Evolutionary conservation across 1,140 invertebrate species (phyloP).

Genomic region (Parapsyche elsis): DNA sequence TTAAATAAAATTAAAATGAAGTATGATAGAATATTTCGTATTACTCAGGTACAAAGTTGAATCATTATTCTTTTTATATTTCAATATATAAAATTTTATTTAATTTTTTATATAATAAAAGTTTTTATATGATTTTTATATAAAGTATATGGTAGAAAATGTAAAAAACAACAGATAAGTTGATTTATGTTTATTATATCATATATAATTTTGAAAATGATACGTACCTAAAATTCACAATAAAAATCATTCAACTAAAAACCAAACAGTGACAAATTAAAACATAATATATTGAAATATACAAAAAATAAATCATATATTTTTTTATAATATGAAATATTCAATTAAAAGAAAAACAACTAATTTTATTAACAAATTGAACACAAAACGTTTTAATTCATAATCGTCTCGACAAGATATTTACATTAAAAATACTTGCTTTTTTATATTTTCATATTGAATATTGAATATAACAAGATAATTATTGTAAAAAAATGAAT

Average conservation of each 20-base stretch:
- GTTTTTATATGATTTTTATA: not conserved
- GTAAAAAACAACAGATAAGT: not conserved
- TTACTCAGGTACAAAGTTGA: constrained; percentile 48
- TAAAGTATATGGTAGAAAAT: not conserved
- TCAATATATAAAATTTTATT: constrained; percentile 20
- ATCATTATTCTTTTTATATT: constrained; percentile 41
- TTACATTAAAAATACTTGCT: constrained; percentile 14
- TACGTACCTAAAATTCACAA: not conserved
- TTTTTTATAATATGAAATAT: constrained; percentile 50
- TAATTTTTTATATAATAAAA: not conserved
- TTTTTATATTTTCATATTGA: constrained; percentile 4
- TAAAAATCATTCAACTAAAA: not conserved
- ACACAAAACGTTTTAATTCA: constrained; percentile 39
- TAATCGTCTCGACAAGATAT: not conserved
- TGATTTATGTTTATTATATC: not conserved
- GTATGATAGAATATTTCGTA: constrained; percentile 44
- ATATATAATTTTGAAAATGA: not conserved
- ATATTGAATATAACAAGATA: not conserved
- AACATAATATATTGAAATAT: constrained; percentile 32
- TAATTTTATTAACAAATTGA: constrained; percentile 40
- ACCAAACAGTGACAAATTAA: not conserved
- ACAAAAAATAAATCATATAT: constrained; percentile 43
- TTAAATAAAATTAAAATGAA: constrained; percentile 43
- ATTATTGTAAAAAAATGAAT: too few relatives aligned
- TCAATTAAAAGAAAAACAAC: constrained; percentile 35